Conservation (phyloP, 1,140 invertebrate genomes). For the Gonioctena quinquepunctata region DNA sequence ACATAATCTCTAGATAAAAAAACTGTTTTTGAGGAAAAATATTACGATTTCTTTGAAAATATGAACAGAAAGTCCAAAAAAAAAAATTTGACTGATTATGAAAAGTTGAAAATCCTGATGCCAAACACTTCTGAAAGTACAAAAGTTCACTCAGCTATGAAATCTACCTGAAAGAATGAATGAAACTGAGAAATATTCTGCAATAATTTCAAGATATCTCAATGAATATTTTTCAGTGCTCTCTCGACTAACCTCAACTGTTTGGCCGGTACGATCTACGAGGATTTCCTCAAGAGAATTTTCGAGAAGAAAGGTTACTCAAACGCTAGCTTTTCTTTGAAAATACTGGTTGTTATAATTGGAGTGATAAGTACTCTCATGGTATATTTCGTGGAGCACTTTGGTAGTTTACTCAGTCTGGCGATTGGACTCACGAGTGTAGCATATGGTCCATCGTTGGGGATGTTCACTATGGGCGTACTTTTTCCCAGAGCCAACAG, state of each 20-base stretch:
- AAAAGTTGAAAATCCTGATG: no score
- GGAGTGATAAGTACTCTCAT: conserved; percentile 63
- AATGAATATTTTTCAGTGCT: conserved; percentile 58
- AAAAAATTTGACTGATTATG: no score
- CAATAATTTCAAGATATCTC: background rate
- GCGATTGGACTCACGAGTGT: conserved; percentile 67
- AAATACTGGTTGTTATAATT: conserved; percentile 63
- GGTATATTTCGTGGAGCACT: conserved; percentile 65
- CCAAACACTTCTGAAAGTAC: no score
- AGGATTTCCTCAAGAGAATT: conserved; percentile 63
- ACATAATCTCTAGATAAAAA: no score
- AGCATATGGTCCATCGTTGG: conserved; percentile 67
- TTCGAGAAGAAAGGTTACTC: conserved; percentile 55
- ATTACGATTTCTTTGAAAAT: no score
- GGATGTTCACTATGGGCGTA: conserved; percentile 69
- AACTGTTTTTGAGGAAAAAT: no score
- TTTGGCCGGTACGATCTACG: conserved; percentile 68
- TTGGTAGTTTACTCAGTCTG: conserved; percentile 66
- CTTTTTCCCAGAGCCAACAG: conserved; percentile 67
- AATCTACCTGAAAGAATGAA: background rate
- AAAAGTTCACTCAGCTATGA: background rate
- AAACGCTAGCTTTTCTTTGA: conserved; percentile 58
- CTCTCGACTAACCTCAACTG: conserved; percentile 69
- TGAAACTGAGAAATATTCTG: background rate
- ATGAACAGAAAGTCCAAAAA: no score